These are phyloP conservation scores for Anarhynchus alexandrinus DNA, from an alignment of 2,113 vertebrate genomes.

Conservation along the genomic window DNA sequence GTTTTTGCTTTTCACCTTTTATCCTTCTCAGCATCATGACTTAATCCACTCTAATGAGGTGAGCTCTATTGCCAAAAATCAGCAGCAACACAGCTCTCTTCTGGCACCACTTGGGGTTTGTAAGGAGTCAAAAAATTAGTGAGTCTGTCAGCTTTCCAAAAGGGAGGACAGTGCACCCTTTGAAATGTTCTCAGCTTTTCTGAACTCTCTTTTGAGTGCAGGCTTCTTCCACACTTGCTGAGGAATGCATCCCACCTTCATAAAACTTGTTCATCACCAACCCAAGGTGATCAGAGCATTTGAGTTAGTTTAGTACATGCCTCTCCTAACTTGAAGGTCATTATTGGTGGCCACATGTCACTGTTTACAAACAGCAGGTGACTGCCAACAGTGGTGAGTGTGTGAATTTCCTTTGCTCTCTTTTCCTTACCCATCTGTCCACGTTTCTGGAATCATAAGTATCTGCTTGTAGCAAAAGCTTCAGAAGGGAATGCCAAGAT, in stretches of 20 bases:
- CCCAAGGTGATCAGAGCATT: not conserved
- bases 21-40: constrained; percentile 79
- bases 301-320: not conserved
- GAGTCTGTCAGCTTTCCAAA: constrained; percentile 73
- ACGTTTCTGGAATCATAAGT: not conserved
- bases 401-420: constrained; percentile 53
- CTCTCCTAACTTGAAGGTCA: constrained; percentile 71
- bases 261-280: not conserved
- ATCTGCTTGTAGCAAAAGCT: not conserved
- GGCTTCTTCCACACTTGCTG: not conserved
- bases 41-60: constrained; percentile 89
- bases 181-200: constrained; percentile 20
- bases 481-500: not conserved
- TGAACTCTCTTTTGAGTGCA: not conserved
- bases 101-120: constrained; percentile 54
- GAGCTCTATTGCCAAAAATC: constrained; percentile 70
- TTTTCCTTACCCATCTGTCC: constrained; percentile 73
- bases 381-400: constrained; percentile 53
- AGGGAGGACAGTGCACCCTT: constrained; percentile 19
- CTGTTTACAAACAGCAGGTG: constrained; percentile 76
- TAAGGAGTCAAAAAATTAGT: constrained; percentile 46
- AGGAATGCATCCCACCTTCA: not conserved
- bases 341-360: constrained; percentile 75
- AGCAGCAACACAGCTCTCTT: constrained; percentile 51
- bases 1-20: constrained; percentile 78